phyloP scores from a whole-genome alignment of 30 jellyfish, hydroid and myxozoan species.

The Aurelia sp. region DNA sequence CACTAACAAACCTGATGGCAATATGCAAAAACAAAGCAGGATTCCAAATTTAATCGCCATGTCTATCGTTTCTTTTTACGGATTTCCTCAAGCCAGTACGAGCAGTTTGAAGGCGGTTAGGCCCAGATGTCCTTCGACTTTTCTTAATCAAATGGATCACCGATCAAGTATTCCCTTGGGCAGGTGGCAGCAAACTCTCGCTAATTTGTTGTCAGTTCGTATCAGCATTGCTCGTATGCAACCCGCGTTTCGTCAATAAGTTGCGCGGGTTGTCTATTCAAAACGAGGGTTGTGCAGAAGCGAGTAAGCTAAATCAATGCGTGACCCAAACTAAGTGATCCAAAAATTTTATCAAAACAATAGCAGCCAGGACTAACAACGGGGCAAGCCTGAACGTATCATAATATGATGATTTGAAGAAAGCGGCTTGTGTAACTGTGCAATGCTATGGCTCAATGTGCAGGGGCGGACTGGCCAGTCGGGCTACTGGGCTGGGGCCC shows the following conservation, averaged over 20 bases:
- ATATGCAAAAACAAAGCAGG: no score
- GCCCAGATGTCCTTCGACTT: conserved; percentile 43
- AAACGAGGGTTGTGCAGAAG: conserved; percentile 56
- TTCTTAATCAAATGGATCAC: conserved; percentile 34
- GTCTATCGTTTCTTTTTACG: neutral
- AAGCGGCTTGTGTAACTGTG: no score
- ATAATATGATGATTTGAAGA: no score
- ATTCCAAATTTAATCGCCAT: neutral
- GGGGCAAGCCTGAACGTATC: no score
- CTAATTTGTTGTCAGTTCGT: conserved; percentile 31
- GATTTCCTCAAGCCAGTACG: neutral
- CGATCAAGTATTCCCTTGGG: conserved; percentile 12
- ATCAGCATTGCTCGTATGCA: conserved; percentile 7
- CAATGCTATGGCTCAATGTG: no score
- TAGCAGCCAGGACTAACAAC: no score
- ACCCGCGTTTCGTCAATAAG: conserved; percentile 32
- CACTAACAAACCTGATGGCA: no score
- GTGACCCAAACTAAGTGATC: conserved; percentile 67
- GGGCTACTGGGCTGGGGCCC: no score
- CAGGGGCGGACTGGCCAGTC: no score
- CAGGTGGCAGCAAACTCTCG: conserved; percentile 40
- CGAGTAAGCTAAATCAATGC: conserved; percentile 38
- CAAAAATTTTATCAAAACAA: neutral
- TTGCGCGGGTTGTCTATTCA: conserved; percentile 39
- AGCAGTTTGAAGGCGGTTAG: neutral